These are phyloP conservation scores for Ylistrum balloti DNA, from an alignment of 1,140 invertebrate genomes.

Conservation along the genomic window DNA sequence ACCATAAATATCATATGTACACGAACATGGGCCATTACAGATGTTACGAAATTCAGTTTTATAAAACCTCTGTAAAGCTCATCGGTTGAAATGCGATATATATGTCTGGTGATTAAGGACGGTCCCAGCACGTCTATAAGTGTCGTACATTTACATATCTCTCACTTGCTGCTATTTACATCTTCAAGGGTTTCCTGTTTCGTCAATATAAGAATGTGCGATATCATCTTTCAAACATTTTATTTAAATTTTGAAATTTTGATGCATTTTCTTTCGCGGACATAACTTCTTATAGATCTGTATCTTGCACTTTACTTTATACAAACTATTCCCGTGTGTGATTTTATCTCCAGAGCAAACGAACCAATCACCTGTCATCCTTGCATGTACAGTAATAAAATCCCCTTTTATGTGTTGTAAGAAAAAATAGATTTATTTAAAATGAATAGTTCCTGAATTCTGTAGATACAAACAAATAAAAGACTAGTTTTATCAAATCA, in stretches of 20 bases:
- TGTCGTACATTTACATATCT: too few relatives aligned
- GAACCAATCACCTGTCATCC: neutral
- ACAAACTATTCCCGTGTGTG: neutral
- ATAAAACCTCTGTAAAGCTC: too few relatives aligned
- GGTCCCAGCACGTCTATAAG: too few relatives aligned
- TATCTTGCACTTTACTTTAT: neutral
- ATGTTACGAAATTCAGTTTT: too few relatives aligned
- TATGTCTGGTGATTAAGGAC: too few relatives aligned
- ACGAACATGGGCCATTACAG: too few relatives aligned
- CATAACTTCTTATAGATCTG: constrained; percentile 9
- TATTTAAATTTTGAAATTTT: neutral
- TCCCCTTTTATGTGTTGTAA: neutral
- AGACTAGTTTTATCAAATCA: too few relatives aligned
- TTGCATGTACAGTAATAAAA: neutral
- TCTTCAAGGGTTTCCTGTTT: neutral
- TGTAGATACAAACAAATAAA: too few relatives aligned
- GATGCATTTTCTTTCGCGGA: neutral
- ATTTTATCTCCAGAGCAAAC: neutral
- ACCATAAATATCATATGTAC: too few relatives aligned
- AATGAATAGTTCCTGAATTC: too few relatives aligned
- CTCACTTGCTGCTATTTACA: neutral
- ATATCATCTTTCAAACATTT: constrained; percentile 1
- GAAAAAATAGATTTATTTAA: too few relatives aligned
- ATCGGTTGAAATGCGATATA: too few relatives aligned
- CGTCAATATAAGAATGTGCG: neutral